Conservation (phyloP, 1,140 invertebrate genomes). For the Drosophila malerkotliana region DNA sequence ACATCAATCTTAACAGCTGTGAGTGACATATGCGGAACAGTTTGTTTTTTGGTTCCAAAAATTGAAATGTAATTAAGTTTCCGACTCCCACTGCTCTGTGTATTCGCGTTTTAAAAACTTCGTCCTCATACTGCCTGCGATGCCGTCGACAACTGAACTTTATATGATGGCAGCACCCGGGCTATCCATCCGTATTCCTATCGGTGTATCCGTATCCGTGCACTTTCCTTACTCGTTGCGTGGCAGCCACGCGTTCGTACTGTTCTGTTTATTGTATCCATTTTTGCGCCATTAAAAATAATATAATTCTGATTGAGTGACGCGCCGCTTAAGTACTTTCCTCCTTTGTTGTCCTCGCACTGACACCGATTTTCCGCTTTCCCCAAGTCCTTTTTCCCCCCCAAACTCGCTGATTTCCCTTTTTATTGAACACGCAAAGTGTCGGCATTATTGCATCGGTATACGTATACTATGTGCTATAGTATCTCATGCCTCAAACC, state of each 20-base stretch:
- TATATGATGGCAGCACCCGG: constrained; percentile 33
- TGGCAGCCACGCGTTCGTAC: constrained; percentile 62
- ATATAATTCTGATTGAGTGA: constrained; percentile 82
- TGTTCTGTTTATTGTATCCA: constrained; percentile 69
- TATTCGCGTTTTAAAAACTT: constrained; percentile 26
- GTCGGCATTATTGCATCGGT: constrained; percentile 34
- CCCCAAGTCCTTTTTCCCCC: constrained; percentile 3
- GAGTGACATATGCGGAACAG: constrained; percentile 71
- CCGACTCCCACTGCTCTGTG: constrained; percentile 5
- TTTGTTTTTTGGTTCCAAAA: constrained; percentile 59
- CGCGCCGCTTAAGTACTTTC: constrained; percentile 80
- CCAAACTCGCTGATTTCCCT: constrained; percentile 46
- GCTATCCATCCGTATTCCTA: constrained; percentile 1
- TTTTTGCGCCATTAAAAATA: constrained; percentile 78
- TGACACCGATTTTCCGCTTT: constrained; percentile 69
- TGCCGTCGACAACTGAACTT: constrained; percentile 58
- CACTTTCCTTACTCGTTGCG: constrained; percentile 28
- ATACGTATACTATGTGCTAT: constrained; percentile 1
- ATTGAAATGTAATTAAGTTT: constrained; percentile 82
- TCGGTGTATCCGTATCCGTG: constrained; percentile 1
- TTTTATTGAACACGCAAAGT: constrained; percentile 79
- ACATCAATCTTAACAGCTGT: constrained; percentile 52
- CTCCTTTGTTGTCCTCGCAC: constrained; percentile 68
- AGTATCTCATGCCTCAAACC: constrained; percentile 1
- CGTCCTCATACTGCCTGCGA: constrained; percentile 46